Base-by-base conservation (phyloP, 2,888 invertebrate genomes). In the Hemistola chrysoprasaria region DNA sequence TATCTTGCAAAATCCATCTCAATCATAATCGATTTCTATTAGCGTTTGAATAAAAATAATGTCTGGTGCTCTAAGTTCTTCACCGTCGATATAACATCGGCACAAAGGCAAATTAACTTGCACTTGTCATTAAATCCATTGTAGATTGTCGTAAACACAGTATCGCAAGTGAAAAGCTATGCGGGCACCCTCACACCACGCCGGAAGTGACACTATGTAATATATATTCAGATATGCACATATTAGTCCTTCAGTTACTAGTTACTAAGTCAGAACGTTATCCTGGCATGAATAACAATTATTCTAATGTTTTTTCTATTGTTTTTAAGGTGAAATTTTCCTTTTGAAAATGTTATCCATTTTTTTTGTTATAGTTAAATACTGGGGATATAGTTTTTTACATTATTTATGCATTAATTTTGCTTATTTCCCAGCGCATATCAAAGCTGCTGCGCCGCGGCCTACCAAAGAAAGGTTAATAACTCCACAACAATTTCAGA, bases 141-240 rank as follows among this genome's bases (percentile, higher is more conserved):
- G 47, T 43, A 34, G 40, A 32, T 35, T 21, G 29, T 61, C 50
- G 62, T 65, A 62, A 65, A 70, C 65, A 61, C 55, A 59, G 57
- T 61, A 60, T 58, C 62, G 58, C 56, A 34, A 72, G 72, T 70
- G 75, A 71, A 75, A 77, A 68, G 62, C 41, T 56, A 85, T 87
- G 83, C 86, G 86, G 86, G 86, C 67, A 67, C 86, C 86, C 84
- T 64, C 72, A 83, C 71, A 33, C 48, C 29, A 44, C 66, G 67
- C 58, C 83, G 86, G 86, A 87, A 87, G 83, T 72, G 64, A 66
- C 4, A 16, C 16, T 4, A 16, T n/a, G 4, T 16, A 16, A 16
- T 73, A 65, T 71, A 56, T 64, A 71, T 67, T 62, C 67, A 65
- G 59, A 73, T 78, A 77, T 77, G 74, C 69, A 63, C 63, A 63